Evolutionary conservation across 2,113 vertebrate genomes (phyloP), one percentile per base, ranked within the genome.

Genomic region (Cryptomyrus ogoouensis): DNA sequence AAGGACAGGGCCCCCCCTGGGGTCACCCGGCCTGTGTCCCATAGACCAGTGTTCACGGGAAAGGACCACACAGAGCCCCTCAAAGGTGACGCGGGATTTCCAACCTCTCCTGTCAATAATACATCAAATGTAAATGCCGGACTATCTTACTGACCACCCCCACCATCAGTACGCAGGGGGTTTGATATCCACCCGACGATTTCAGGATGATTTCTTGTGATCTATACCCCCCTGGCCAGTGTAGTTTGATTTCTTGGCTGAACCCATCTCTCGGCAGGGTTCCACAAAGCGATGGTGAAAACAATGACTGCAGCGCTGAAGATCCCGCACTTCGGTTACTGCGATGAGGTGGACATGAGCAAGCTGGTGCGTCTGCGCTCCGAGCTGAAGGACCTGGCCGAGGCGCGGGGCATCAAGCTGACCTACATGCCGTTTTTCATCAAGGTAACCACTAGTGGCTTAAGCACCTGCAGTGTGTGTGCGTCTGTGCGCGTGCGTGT

Each of bases 381-480:
- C 3, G 97, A 98, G 35, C 93, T 99, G 42, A 97, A 96, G 39
- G 77, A 95, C 27, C 0, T 95, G 0, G 92, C 96, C 0, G 94
- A 96, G 15, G 89, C 88, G 8, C 97, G 97, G 1, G 98, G 98
- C 4, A 94, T 98, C 92, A 97, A 95, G 52, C 96, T 99, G 89
- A 97, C 97, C 92, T 99, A 96, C 94, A 97, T 99, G 98, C 98
- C 98, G 3, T 99, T 99, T 94, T 99, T 99, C 94, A 96, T 99
- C 91, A 99, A 99, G 97, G 98, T 98, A 86, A 95, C 92, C 5
- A 21, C 7, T 1, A 24, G 52, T 53, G 52, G 17, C 50, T 52
- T 52, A 17, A 52, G 50, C 50, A 19, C 50, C 0, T 80, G 10
- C 24, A 0, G 24, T 8, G 9, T 1, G 17, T 15, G 53, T 21